These are phyloP conservation scores for Hypolimnas misippus DNA, from an alignment of 2,888 invertebrate species.

Conservation along the genomic window DNA sequence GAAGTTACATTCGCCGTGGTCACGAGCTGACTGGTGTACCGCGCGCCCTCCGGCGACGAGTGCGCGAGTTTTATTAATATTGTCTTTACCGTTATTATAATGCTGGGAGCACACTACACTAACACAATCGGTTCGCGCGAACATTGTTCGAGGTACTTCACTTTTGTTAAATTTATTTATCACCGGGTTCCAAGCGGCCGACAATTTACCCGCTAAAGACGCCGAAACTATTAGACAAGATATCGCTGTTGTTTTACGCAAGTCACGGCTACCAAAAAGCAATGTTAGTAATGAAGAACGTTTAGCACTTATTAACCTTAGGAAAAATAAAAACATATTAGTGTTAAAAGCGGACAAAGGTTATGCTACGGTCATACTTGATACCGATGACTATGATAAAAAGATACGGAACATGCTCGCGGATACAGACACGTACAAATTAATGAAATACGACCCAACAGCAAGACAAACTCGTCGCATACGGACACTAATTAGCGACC, in stretches of 20 bases:
- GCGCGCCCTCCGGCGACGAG: too few relatives aligned
- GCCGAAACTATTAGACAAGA: not conserved
- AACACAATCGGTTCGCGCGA: too few relatives aligned
- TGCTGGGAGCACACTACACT: too few relatives aligned
- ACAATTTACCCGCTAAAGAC: not conserved
- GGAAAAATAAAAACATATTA: not conserved
- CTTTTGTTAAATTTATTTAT: too few relatives aligned
- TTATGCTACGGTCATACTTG: not conserved
- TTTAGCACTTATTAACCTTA: not conserved
- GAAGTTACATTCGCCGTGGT: too few relatives aligned
- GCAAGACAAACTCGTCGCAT: not conserved
- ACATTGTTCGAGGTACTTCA: too few relatives aligned
- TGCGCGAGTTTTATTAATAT: too few relatives aligned
- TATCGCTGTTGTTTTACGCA: not conserved
- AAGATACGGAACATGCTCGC: not conserved
- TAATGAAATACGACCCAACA: not conserved
- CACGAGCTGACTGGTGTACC: too few relatives aligned
- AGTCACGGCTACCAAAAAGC: not conserved
- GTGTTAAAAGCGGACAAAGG: not conserved
- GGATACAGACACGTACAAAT: not conserved
- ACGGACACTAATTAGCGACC: not conserved
- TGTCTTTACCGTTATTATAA: too few relatives aligned
- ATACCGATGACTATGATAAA: not conserved
- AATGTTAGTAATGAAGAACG: not conserved
- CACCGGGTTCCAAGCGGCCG: too few relatives aligned